Percentiles rank a stretch among this genome's conserved stretches.
Evolutionary conservation across 2,797 vertebrate species (phyloP).

Genomic region (Sebastes kiyomatsui): DNA sequence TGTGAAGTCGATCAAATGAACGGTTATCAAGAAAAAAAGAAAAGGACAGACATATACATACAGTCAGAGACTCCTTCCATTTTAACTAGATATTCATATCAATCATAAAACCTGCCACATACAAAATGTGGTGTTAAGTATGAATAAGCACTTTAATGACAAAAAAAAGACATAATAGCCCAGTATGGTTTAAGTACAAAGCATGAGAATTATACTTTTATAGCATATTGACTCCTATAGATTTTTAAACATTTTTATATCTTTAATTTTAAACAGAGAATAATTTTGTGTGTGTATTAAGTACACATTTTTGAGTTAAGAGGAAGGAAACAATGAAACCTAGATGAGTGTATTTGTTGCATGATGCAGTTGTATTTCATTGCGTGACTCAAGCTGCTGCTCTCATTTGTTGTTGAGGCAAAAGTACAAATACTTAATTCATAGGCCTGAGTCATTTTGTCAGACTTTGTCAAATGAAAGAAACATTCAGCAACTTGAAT

Average conservation of each 20-base stretch:
- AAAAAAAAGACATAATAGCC: neutral
- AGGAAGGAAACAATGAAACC: neutral
- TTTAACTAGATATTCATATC: neutral
- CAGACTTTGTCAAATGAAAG: constrained; percentile 31
- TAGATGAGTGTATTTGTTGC: neutral
- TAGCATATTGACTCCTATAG: neutral
- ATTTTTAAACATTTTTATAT: neutral
- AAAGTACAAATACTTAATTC: constrained; percentile 33
- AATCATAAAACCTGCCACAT: neutral
- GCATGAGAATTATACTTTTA: neutral
- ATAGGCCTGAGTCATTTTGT: constrained; percentile 38
- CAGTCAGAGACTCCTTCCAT: no score
- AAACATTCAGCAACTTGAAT: constrained; percentile 29
- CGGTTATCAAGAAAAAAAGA: no score
- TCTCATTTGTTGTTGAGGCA: neutral
- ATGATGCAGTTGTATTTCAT: neutral
- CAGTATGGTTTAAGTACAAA: neutral
- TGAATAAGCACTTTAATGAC: neutral
- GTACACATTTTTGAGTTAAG: neutral
- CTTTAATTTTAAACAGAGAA: neutral
- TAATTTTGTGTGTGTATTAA: neutral
- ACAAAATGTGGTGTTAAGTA: neutral
- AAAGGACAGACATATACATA: no score
- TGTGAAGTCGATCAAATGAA: no score
- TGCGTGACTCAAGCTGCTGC: constrained; percentile 6